A percentile compares a stretch with the other conserved stretches of the same genome.
Conservation (phyloP, 2,113 vertebrate genomes). For the Odontophorus gujanensis region DNA sequence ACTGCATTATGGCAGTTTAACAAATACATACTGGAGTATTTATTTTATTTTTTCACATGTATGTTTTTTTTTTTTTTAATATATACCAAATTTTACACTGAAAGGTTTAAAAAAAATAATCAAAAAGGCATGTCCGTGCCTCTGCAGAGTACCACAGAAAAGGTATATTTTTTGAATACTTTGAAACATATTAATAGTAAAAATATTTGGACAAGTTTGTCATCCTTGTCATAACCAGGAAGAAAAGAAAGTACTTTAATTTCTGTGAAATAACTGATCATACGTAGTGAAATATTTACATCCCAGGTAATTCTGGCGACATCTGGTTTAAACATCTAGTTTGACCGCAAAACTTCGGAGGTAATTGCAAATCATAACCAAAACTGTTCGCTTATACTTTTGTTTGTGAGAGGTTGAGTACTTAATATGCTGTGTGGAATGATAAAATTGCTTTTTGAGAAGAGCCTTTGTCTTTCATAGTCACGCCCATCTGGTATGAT, state of each 20-base stretch:
- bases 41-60: not conserved
- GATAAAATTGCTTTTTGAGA: not conserved
- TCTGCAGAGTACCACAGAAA: not conserved
- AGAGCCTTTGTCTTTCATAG: not conserved
- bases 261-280: not conserved
- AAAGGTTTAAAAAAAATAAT: not conserved
- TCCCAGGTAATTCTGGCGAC: not conserved
- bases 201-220: not conserved
- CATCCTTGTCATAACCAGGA: not conserved
- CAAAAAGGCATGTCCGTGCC: rapidly evolving
- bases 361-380: not conserved
- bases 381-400: not conserved
- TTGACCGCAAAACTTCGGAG: not conserved
- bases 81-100: not conserved
- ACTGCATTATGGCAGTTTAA: not conserved
- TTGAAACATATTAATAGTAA: not conserved
- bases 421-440: not conserved
- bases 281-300: not conserved
- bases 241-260: not conserved
- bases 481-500: not conserved
- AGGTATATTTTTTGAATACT: not conserved
- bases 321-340: not conserved
- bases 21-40: not conserved
- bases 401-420: not conserved
- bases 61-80: not conserved